These are phyloP conservation scores for Diacarnus erythraeanus DNA, from an alignment of 37 sponge, comb jelly and placozoan species.

Conservation along the genomic window DNA sequence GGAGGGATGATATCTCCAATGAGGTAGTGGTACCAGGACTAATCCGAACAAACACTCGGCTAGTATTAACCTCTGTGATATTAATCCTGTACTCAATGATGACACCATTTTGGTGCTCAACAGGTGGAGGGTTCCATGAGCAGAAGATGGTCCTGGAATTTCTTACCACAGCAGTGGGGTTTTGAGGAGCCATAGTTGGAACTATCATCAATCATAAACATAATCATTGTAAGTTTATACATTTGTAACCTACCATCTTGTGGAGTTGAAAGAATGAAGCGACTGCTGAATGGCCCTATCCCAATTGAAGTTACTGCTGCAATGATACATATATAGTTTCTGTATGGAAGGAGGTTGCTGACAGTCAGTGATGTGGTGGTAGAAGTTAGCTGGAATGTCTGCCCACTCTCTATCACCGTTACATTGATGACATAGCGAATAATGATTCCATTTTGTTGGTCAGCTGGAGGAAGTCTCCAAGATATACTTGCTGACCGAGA, in stretches of 20 bases:
- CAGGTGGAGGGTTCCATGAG: slow-evolving; percentile 42
- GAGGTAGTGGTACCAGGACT: slow-evolving; percentile 4
- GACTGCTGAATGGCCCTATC: slow-evolving; percentile 29
- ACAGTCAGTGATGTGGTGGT: neutral
- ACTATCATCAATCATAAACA: neutral
- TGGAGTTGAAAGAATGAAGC: slow-evolving; percentile 2
- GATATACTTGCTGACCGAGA: neutral
- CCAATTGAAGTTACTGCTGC: slow-evolving; percentile 30
- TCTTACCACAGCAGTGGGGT: neutral
- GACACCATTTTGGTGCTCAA: slow-evolving; percentile 31
- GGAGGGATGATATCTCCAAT: slow-evolving; percentile 10
- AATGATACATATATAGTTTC: slow-evolving; percentile 27
- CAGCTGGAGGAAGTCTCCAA: slow-evolving; percentile 1
- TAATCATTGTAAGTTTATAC: neutral
- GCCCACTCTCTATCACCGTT: slow-evolving; percentile 1
- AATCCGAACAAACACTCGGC: neutral
- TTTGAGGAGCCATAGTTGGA: slow-evolving; percentile 7
- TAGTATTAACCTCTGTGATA: slow-evolving; percentile 17
- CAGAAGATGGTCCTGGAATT: slow-evolving; percentile 35
- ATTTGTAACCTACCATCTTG: slow-evolving; percentile 23
- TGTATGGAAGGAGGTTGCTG: slow-evolving; percentile 36
- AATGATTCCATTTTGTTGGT: neutral
- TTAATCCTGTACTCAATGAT: slow-evolving; percentile 46
- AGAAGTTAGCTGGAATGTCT: neutral
- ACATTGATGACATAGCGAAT: neutral